Conservation (phyloP, 2,797 vertebrate species). For the Rhinophrynus dorsalis region DNA sequence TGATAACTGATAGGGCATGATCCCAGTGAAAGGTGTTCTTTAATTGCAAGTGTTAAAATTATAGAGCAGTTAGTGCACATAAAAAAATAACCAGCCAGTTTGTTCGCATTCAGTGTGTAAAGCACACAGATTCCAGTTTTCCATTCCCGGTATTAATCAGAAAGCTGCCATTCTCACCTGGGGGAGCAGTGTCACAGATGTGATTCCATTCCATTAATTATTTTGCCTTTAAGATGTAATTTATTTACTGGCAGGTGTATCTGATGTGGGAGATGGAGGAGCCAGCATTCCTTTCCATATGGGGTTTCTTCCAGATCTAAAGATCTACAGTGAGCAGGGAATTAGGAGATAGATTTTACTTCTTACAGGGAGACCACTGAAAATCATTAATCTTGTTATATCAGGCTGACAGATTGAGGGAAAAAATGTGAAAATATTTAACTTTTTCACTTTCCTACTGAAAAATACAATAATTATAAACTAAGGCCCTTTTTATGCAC, state of each 20-base stretch:
- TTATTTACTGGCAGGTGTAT: slow-evolving; percentile 29
- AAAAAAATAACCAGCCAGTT: neutral
- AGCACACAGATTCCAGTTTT: neutral
- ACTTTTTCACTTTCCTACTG: too few relatives aligned
- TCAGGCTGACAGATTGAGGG: too few relatives aligned
- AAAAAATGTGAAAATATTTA: too few relatives aligned
- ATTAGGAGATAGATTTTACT: neutral
- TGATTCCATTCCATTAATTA: slow-evolving; percentile 9
- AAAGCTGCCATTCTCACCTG: slow-evolving; percentile 23
- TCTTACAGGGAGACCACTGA: neutral
- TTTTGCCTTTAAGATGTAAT: slow-evolving; percentile 31
- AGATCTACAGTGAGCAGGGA: neutral
- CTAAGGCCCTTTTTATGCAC: too few relatives aligned
- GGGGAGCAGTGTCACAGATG: slow-evolving; percentile 33
- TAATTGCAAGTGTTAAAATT: neutral
- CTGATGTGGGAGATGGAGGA: neutral
- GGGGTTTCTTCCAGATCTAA: neutral
- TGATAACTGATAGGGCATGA: too few relatives aligned
- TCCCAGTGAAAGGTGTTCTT: too few relatives aligned
- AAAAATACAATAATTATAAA: too few relatives aligned
- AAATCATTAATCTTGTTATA: too few relatives aligned
- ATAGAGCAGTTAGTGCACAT: neutral
- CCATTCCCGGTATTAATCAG: neutral
- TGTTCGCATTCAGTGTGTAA: neutral
- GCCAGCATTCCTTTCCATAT: neutral